A percentile compares a stretch with the other conserved stretches of the same genome.
Conservation (phyloP, 1,140 invertebrate species). For the Drosophila dunni region DNA sequence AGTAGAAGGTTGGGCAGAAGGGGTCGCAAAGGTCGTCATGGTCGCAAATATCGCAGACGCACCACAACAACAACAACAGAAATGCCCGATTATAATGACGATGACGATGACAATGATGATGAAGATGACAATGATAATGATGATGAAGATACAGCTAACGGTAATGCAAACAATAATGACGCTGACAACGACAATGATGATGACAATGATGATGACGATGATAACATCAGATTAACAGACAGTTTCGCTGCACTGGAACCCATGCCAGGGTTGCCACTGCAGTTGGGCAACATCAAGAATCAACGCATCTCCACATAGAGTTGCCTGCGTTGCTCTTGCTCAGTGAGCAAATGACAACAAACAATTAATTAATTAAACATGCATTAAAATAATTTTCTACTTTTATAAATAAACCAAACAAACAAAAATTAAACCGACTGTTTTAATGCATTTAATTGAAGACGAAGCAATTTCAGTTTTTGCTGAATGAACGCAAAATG, state of each 20-base stretch:
- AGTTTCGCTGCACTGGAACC: slow-evolving; percentile 46
- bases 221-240: slow-evolving; percentile 18
- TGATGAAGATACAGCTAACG: slow-evolving; percentile 8
- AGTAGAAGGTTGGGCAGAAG: slow-evolving; percentile 14
- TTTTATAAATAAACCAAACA: slow-evolving; percentile 12
- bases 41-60: slow-evolving; percentile 29
- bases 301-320: slow-evolving; percentile 41
- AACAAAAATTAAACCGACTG: neutral
- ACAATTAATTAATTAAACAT: neutral
- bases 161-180: slow-evolving; percentile 30
- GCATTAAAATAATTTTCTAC: slow-evolving; percentile 8
- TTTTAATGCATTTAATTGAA: neutral
- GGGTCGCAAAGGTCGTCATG: slow-evolving; percentile 55
- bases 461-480: neutral
- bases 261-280: slow-evolving; percentile 43
- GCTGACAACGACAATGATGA: slow-evolving; percentile 10
- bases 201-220: slow-evolving; percentile 43
- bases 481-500: slow-evolving; percentile 8
- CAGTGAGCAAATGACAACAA: slow-evolving; percentile 19
- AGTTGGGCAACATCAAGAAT: slow-evolving; percentile 63
- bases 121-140: slow-evolving; percentile 4
- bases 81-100: slow-evolving; percentile 11
- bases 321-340: neutral
- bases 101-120: slow-evolving; percentile 38
- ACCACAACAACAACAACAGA: slow-evolving; percentile 14